Conservation (phyloP, 2,888 invertebrate species). For the Nomada flava region DNA sequence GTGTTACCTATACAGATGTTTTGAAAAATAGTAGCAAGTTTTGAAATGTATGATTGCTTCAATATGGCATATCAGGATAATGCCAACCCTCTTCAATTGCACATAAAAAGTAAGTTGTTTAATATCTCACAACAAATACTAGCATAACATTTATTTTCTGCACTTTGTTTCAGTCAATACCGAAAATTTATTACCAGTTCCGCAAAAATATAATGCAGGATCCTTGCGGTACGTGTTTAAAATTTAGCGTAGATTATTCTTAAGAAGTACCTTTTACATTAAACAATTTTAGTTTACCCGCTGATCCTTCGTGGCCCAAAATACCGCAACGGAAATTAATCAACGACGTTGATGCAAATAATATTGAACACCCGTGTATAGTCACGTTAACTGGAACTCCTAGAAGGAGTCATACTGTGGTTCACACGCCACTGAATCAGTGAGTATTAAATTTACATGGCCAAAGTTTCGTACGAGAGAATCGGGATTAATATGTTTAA, state of each 20-base stretch:
- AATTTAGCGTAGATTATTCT: background rate
- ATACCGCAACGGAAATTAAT: slow-evolving; percentile 77
- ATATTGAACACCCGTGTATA: slow-evolving; percentile 76
- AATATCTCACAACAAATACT: background rate
- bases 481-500: background rate
- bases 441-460: slow-evolving; percentile 52
- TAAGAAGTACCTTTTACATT: background rate
- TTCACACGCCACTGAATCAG: slow-evolving; percentile 71
- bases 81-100: slow-evolving; percentile 72
- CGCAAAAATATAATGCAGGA: slow-evolving; percentile 72
- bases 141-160: slow-evolving; percentile 17
- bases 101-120: slow-evolving; percentile 73
- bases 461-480: background rate
- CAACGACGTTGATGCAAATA: slow-evolving; percentile 67
- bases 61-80: slow-evolving; percentile 78
- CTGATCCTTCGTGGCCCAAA: slow-evolving; percentile 82
- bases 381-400: slow-evolving; percentile 74
- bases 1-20: slow-evolving; percentile 40
- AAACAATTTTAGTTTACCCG: slow-evolving; percentile 74
- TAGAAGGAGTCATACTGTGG: slow-evolving; percentile 74
- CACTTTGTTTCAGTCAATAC: slow-evolving; percentile 74
- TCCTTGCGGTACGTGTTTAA: slow-evolving; percentile 74
- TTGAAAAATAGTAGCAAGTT: slow-evolving; percentile 35
- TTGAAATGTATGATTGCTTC: slow-evolving; percentile 72
- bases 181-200: slow-evolving; percentile 74